Percentiles rank a stretch among this genome's conserved stretches.
Conservation (phyloP, 2,797 vertebrate genomes). For the Anas acuta region DNA sequence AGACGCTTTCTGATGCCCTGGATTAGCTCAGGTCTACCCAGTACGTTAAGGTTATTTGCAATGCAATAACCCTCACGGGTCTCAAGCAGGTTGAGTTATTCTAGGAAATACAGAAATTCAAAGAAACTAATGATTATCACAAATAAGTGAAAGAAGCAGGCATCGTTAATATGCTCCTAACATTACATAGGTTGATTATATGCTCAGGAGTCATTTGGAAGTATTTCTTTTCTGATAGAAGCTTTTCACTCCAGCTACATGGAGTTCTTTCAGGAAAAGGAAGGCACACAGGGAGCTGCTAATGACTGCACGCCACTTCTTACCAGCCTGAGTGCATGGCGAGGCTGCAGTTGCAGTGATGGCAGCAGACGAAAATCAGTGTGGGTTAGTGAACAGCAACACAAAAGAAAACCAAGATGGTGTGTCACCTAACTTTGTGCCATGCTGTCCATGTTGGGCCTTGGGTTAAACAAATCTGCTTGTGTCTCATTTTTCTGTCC, state of each 20-base stretch:
- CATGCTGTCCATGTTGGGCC: background rate
- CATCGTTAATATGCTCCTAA: background rate
- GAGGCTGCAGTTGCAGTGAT: background rate
- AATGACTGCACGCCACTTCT: background rate
- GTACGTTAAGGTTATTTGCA: conserved; percentile 4
- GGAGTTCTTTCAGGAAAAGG: background rate
- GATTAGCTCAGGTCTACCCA: background rate
- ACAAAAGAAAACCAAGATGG: background rate
- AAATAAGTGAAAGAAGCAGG: conserved; percentile 28
- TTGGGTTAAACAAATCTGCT: background rate
- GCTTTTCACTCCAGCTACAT: conserved; percentile 5
- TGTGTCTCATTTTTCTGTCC: background rate
- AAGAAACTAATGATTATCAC: conserved; percentile 19
- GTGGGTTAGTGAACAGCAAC: fast-evolving
- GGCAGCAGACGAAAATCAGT: fast-evolving
- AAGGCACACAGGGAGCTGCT: background rate
- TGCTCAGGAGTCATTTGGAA: conserved; percentile 8
- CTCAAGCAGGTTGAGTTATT: background rate
- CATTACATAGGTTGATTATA: conserved; percentile 7
- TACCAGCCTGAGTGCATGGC: fast-evolving
- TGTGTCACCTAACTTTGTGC: background rate
- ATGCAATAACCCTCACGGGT: background rate
- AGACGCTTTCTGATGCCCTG: background rate
- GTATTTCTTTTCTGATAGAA: conserved; percentile 1
- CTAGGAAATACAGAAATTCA: background rate